A percentile compares a stretch with the other conserved stretches of the same genome.
phyloP scores from a whole-genome alignment of 2,113 vertebrate genomes.

The Callipepla californica region DNA sequence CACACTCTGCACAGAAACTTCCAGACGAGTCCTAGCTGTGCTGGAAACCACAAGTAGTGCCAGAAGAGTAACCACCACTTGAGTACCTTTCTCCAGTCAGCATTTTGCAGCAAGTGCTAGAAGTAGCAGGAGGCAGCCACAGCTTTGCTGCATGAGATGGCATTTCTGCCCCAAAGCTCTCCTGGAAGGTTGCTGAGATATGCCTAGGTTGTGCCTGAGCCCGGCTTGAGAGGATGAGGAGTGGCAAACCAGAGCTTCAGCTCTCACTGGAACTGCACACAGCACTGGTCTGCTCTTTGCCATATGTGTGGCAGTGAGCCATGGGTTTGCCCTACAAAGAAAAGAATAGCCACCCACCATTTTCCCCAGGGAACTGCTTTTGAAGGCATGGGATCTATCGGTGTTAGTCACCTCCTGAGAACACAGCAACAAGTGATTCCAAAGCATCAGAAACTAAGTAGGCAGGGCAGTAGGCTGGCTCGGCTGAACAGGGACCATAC shows the following conservation, averaged over 20 bases:
- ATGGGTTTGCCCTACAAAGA: neutral
- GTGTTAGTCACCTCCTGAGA: no score
- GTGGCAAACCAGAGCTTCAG: neutral
- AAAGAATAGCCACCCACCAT: neutral
- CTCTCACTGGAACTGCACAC: neutral
- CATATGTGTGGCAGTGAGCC: neutral
- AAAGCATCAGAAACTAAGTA: no score
- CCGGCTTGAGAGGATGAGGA: neutral
- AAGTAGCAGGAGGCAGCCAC: neutral
- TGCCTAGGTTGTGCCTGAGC: neutral
- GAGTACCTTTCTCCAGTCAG: neutral
- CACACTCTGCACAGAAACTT: neutral
- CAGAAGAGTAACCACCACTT: rapidly evolving
- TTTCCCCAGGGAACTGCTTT: no score
- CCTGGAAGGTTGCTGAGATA: neutral
- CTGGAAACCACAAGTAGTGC: neutral
- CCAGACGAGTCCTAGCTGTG: neutral
- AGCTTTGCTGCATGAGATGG: neutral
- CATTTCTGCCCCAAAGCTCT: neutral
- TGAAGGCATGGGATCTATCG: no score
- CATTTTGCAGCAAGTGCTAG: neutral
- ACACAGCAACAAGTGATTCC: no score
- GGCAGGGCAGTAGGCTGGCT: no score
- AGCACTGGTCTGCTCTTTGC: neutral
- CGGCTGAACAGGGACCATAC: no score